These are phyloP conservation scores for Gambusia holbrooki DNA, from an alignment of 2,113 vertebrate genomes.

Conservation along the genomic window DNA sequence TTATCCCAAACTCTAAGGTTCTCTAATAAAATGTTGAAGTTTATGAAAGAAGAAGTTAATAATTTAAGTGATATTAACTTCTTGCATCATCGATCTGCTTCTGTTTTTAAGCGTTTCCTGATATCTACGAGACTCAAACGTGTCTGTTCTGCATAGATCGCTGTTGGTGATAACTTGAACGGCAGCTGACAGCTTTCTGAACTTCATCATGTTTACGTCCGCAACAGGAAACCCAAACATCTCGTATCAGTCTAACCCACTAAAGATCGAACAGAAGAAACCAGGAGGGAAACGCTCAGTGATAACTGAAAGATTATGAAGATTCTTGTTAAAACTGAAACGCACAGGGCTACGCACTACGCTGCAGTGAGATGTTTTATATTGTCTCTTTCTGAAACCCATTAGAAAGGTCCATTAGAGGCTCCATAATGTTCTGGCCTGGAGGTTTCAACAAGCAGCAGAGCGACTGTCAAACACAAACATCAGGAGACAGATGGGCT, in stretches of 20 bases:
- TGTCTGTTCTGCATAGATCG: no score
- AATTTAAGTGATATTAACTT: no score
- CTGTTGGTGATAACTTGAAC: background rate
- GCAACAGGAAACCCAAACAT: background rate
- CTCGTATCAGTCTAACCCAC: background rate
- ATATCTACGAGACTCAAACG: no score
- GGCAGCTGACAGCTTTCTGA: no score
- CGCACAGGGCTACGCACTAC: no score
- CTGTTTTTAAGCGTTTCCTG: no score
- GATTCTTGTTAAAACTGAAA: background rate
- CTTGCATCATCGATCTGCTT: no score
- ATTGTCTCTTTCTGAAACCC: slow-evolving; percentile 7
- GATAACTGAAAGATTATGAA: no score
- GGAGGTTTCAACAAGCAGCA: slow-evolving; percentile 10
- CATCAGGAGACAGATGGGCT: background rate
- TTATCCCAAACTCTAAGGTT: no score
- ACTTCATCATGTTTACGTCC: background rate
- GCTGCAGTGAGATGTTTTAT: background rate
- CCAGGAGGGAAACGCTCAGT: background rate
- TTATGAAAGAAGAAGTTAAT: no score
- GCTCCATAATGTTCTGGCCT: slow-evolving; percentile 20
- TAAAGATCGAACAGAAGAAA: background rate
- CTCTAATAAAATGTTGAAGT: no score
- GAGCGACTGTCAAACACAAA: background rate
- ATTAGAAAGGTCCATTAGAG: slow-evolving; percentile 40